These are phyloP conservation scores for Metopia argyrocephala DNA, from an alignment of 2,888 invertebrate genomes.

Conservation along the genomic window DNA sequence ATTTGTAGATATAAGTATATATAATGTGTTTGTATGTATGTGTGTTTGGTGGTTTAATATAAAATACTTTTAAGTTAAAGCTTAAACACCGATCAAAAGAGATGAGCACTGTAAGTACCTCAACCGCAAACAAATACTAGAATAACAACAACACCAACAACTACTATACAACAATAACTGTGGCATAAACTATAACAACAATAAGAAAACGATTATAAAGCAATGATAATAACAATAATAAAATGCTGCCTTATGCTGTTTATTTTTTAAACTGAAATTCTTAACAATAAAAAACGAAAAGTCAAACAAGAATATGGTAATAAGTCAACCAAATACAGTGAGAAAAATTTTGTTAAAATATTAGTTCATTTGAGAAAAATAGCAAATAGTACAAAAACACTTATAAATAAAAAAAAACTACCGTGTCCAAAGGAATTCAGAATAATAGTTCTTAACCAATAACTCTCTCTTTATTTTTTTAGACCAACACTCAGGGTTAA, in stretches of 20 bases:
- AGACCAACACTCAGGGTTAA: no score
- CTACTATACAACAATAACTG: slow-evolving; percentile 27
- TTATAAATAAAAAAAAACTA: no score
- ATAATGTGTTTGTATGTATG: slow-evolving; percentile 24
- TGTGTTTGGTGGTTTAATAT: slow-evolving; percentile 41
- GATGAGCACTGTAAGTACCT: slow-evolving; percentile 46
- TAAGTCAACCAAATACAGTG: slow-evolving; percentile 40
- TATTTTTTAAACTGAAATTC: neutral
- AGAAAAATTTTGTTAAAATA: no score
- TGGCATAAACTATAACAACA: slow-evolving; percentile 18
- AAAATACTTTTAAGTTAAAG: slow-evolving; percentile 53
- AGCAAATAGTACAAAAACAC: no score
- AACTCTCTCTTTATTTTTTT: no score
- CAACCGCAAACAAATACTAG: slow-evolving; percentile 44
- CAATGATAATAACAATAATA: slow-evolving; percentile 64
- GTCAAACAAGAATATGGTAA: slow-evolving; percentile 39
- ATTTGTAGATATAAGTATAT: neutral
- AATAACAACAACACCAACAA: slow-evolving; percentile 21
- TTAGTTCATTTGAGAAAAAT: no score
- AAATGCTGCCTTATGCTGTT: slow-evolving; percentile 32
- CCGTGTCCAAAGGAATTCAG: no score
- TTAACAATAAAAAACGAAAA: slow-evolving; percentile 46
- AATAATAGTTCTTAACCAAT: no score
- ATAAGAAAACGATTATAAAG: slow-evolving; percentile 59
- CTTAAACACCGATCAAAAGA: slow-evolving; percentile 59